Percentiles rank a stretch among this genome's conserved stretches.
phyloP scores from a whole-genome alignment of 2,113 vertebrate species.

The Chelonoidis abingdonii region DNA sequence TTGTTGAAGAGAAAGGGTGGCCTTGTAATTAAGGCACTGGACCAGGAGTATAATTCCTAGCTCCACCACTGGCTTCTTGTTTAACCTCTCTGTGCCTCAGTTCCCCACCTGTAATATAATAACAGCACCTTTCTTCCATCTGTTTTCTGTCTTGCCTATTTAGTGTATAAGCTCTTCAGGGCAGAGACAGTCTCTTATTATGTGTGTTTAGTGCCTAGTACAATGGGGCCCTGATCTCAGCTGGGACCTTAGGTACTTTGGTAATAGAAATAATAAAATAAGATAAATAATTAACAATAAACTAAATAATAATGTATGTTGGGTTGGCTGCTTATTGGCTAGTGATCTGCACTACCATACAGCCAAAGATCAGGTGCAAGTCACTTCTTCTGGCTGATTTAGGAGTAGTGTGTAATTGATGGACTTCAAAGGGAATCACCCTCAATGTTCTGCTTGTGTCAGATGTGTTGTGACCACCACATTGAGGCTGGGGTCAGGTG shows the following conservation, averaged over 20 bases:
- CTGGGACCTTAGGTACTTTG: neutral
- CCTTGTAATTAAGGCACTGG: neutral
- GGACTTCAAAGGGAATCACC: neutral
- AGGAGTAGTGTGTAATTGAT: neutral
- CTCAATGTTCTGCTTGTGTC: neutral
- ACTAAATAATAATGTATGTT: neutral
- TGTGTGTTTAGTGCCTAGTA: neutral
- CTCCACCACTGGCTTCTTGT: neutral
- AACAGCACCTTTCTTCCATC: neutral
- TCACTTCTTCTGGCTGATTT: neutral
- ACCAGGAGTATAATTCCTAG: neutral
- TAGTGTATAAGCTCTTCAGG: neutral
- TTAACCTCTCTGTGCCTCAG: neutral
- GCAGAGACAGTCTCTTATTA: neutral
- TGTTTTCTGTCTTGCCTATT: neutral
- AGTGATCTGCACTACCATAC: neutral
- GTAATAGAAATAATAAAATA: neutral
- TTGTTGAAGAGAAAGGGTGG: neutral
- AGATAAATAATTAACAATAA: too few relatives aligned
- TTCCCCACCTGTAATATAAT: neutral
- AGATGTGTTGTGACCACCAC: neutral
- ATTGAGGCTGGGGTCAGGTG: neutral
- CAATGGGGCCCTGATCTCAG: neutral
- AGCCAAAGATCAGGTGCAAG: neutral
- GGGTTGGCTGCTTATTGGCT: neutral